Evolutionary conservation across 2,888 invertebrate genomes (phyloP).

Genomic region (Hypomecis atomaria): DNA sequence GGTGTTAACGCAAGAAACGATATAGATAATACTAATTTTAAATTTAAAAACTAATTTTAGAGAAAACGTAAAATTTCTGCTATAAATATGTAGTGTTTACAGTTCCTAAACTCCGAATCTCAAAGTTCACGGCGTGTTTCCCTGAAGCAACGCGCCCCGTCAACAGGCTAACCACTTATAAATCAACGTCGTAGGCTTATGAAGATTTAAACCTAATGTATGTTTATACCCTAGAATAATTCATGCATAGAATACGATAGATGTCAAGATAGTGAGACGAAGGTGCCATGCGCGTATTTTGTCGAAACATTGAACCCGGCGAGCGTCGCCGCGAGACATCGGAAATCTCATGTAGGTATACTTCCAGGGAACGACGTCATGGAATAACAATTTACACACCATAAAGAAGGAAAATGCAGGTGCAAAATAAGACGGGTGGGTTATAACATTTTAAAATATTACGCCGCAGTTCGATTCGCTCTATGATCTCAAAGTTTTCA

Average conservation of each 20-base stretch:
- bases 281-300: slow-evolving; percentile 49
- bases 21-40: not conserved
- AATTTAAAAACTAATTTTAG: not conserved
- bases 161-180: slow-evolving; percentile 26
- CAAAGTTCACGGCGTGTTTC: slow-evolving; percentile 18
- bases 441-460: not conserved
- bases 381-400: slow-evolving; percentile 15
- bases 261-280: slow-evolving; percentile 40
- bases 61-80: slow-evolving; percentile 2
- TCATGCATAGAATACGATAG: slow-evolving; percentile 42
- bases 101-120: slow-evolving; percentile 8
- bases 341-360: slow-evolving; percentile 11
- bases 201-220: slow-evolving; percentile 31
- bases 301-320: slow-evolving; percentile 54
- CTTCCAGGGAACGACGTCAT: slow-evolving; percentile 22
- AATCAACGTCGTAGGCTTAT: slow-evolving; percentile 31
- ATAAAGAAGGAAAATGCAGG: slow-evolving; percentile 34
- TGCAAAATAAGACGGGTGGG: slow-evolving; percentile 13
- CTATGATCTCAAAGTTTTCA: not conserved
- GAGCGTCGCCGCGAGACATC: slow-evolving; percentile 17
- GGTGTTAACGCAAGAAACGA: not conserved
- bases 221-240: slow-evolving; percentile 42
- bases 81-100: slow-evolving; percentile 29
- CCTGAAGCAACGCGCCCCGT: slow-evolving; percentile 13
- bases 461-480: not conserved